Base-by-base conservation (phyloP, 2,888 invertebrate species). In the Drosophila putrida region DNA sequence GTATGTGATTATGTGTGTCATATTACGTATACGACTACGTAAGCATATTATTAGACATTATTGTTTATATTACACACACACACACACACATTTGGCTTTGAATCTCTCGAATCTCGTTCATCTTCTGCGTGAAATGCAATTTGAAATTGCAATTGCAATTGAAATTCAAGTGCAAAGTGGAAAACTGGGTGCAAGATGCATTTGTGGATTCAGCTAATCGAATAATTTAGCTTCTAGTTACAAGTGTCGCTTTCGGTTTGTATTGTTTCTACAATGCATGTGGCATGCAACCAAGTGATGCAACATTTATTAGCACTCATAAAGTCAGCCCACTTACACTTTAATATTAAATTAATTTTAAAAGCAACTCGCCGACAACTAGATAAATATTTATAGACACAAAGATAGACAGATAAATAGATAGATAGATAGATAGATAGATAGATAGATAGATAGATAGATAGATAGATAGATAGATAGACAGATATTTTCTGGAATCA, bases 151-250 rank as follows among this genome's bases (percentile, higher is more conserved):
- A 64, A 65, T 75, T 62, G 58, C 46, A 55, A 53, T 63, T 70
- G 68, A 46, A 64, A 65, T 75, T 66, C 80, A 78, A 78, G 78
- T 71, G 71, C 76, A 78, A 63, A 58, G 63, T 47, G 46, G 38
- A 61, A 58, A 49, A 47, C 58, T 58, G 61, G 44, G 43, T 75
- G 62, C 47, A 25, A 53, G 35, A 20, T 57, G 27, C 53, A 28
- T 57, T 50, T 43, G 10, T 49, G 59, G 58, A 54, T 65, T 47
- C 62, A 54, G 66, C 78, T 83, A 82, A 82, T 82, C 82, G 79
- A 78, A 82, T 81, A 83, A 86, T 81, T 78, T 72, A 66, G 66
- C 72, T 86, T 69, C n/a, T 59, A 68, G 60, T 69, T 68, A 62
- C 68, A 67, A 44, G 27, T 46, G 41, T 31, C 41, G 54, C 46